These are phyloP conservation scores for Bradypus variegatus DNA, from an alignment of 2,797 vertebrate species.

Conservation along the genomic window DNA sequence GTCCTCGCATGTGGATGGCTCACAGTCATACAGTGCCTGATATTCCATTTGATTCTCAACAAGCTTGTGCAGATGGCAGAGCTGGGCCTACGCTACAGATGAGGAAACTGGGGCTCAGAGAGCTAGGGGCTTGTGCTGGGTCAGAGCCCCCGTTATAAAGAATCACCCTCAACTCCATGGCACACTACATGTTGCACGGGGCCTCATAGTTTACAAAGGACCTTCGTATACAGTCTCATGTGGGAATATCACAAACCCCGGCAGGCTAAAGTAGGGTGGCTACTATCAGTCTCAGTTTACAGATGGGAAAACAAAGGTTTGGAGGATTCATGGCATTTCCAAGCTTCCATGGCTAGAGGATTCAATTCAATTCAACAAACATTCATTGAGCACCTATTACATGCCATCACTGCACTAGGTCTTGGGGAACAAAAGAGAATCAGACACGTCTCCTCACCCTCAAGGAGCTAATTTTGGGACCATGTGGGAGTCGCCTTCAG, in stretches of 20 bases:
- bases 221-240: rapidly evolving
- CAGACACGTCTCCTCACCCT: not conserved
- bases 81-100: no score
- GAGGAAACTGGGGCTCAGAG: not conserved
- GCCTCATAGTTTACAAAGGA: not conserved
- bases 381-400: not conserved
- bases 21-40: rapidly evolving
- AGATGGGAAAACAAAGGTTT: not conserved
- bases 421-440: not conserved
- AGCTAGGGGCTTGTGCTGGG: no score
- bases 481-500: no score
- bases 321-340: not conserved
- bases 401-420: not conserved
- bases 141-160: not conserved
- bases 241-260: not conserved
- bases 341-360: rapidly evolving
- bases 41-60: not conserved
- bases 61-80: not conserved
- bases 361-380: not conserved
- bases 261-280: no score
- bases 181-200: rapidly evolving
- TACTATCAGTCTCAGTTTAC: not conserved
- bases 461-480: not conserved
- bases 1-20: not conserved
- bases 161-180: rapidly evolving